Conservation (phyloP, 2,113 vertebrate species). For the Grammomys surdaster region DNA sequence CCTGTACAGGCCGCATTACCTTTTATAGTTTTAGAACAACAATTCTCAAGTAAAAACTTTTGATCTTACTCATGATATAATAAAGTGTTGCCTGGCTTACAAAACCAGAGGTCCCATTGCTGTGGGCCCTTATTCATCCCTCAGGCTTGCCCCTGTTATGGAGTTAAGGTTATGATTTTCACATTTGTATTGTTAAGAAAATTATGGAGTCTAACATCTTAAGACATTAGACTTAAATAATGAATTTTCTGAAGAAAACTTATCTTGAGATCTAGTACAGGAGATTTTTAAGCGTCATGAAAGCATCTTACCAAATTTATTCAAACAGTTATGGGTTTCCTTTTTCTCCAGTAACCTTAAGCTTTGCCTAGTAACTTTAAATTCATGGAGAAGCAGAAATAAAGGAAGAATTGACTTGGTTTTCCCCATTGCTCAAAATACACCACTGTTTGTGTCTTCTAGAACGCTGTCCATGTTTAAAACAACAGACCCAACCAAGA, state of each 20-base stretch:
- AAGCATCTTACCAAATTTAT: background rate
- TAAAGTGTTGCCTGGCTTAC: slow-evolving; percentile 35
- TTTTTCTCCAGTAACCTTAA: slow-evolving; percentile 36
- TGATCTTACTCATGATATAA: background rate
- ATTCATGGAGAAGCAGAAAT: slow-evolving; percentile 20
- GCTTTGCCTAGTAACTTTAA: slow-evolving; percentile 10
- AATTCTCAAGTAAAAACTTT: slow-evolving; percentile 29
- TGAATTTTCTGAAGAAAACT: slow-evolving; percentile 22
- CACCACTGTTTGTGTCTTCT: background rate
- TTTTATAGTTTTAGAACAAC: background rate
- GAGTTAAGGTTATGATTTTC: slow-evolving; percentile 24
- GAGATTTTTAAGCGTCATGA: slow-evolving; percentile 7
- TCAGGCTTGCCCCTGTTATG: background rate
- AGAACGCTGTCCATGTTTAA: slow-evolving; percentile 59
- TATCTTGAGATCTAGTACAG: background rate
- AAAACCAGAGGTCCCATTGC: background rate
- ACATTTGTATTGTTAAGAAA: slow-evolving; percentile 11
- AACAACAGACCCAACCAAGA: slow-evolving; percentile 49
- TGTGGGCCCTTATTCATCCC: background rate
- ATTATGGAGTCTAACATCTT: background rate
- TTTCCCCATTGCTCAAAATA: slow-evolving; percentile 36
- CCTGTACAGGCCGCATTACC: background rate
- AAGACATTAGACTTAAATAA: background rate
- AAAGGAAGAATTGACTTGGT: slow-evolving; percentile 34
- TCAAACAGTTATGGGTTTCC: slow-evolving; percentile 16